A percentile compares a stretch with the other conserved stretches of the same genome.
These are phyloP conservation scores for Labrus mixtus DNA, from an alignment of 2,113 vertebrate species.

Conservation along the genomic window DNA sequence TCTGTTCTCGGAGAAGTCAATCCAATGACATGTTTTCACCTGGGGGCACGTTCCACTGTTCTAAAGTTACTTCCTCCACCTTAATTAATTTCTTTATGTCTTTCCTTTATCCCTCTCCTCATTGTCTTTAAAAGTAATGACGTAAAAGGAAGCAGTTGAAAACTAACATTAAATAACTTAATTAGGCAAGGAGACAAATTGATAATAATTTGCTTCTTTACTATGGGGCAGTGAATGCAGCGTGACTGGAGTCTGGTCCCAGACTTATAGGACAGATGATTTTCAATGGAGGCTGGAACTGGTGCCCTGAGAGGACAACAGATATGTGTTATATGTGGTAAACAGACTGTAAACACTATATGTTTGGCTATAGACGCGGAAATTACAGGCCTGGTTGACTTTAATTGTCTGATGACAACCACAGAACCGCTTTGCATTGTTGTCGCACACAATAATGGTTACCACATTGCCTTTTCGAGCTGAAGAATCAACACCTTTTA, in stretches of 20 bases:
- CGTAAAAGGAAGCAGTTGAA: not conserved
- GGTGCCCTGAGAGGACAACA: constrained; percentile 37
- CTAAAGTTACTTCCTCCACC: constrained; percentile 68
- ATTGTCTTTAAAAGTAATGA: constrained; percentile 20
- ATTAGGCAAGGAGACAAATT: not conserved
- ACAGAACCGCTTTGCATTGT: constrained; percentile 35
- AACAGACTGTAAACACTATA: constrained; percentile 47
- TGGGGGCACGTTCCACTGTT: constrained; percentile 67
- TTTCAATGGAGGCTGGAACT: constrained; percentile 18
- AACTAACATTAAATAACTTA: not conserved
- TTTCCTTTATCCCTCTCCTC: constrained; percentile 22
- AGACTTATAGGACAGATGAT: constrained; percentile 30
- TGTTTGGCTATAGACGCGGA: constrained; percentile 22
- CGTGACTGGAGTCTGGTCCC: not conserved
- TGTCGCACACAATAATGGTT: constrained; percentile 9
- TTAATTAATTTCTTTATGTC: constrained; percentile 61
- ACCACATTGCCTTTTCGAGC: constrained; percentile 8
- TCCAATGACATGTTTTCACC: constrained; percentile 80
- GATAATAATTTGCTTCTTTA: not conserved
- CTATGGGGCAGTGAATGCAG: not conserved
- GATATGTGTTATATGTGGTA: constrained; percentile 12
- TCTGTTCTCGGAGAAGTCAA: constrained; percentile 74
- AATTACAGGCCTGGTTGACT: constrained; percentile 51
- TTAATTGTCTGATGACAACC: constrained; percentile 31
- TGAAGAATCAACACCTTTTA: constrained; percentile 4